Conservation (phyloP, 2,797 vertebrate species). For the Clarias laeviceps region DNA sequence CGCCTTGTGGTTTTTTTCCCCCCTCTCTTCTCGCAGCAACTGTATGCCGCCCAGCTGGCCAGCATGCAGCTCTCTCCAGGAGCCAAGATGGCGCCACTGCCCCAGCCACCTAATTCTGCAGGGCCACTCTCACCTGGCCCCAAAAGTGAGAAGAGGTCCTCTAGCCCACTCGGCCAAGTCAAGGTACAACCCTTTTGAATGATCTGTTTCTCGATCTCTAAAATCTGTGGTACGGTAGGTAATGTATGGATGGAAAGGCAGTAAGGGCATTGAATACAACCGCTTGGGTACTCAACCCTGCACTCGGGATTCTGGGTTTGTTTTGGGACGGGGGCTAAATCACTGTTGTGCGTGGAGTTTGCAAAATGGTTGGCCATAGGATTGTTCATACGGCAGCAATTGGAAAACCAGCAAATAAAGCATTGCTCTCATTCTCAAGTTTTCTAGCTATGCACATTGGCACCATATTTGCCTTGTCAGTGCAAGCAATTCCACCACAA, state of each 20-base stretch:
- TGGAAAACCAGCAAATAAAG: neutral
- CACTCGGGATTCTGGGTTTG: neutral
- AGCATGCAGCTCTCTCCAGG: conserved; percentile 99
- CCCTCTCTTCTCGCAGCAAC: conserved; percentile 84
- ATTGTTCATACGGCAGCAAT: neutral
- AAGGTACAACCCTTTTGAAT: conserved; percentile 83
- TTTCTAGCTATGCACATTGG: neutral
- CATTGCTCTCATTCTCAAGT: neutral
- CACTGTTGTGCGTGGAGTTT: neutral
- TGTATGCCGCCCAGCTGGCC: conserved; percentile 98
- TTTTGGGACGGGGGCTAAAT: neutral
- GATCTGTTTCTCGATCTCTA: conserved; percentile 59
- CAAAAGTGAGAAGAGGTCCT: conserved; percentile 98
- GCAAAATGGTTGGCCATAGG: neutral
- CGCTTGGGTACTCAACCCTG: neutral
- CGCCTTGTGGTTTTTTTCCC: conserved; percentile 67
- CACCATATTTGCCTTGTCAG: neutral
- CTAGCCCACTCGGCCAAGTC: conserved; percentile 93
- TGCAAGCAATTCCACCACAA: neutral
- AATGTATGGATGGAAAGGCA: neutral
- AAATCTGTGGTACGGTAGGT: conserved; percentile 44
- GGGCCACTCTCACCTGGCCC: conserved; percentile 93
- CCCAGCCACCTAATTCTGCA: conserved; percentile 87
- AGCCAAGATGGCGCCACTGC: conserved; percentile 96
- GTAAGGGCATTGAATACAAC: neutral